Percentiles rank a stretch among this genome's conserved stretches.
Conservation (phyloP, 2,113 vertebrate genomes). For the Mellivora capensis region DNA sequence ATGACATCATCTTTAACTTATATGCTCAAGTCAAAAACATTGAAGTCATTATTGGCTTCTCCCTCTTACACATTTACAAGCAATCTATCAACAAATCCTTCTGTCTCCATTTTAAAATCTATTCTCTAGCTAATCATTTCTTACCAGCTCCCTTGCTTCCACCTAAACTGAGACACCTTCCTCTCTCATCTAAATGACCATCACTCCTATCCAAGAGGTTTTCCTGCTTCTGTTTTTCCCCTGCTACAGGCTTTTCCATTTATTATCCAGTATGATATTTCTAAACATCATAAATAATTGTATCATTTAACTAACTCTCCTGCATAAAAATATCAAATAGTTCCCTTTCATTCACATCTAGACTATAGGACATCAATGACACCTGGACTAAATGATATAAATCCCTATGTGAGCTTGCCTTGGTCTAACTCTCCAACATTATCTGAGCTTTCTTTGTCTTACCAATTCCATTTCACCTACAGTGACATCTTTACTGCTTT, state of each 20-base stretch:
- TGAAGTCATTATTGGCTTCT: background rate
- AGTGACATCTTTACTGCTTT: background rate
- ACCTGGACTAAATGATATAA: background rate
- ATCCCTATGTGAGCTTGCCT: background rate
- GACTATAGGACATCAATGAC: background rate
- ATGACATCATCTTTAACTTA: background rate
- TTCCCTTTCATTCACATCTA: background rate
- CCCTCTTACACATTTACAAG: background rate
- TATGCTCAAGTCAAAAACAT: background rate
- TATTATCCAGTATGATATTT: background rate
- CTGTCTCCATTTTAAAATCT: background rate
- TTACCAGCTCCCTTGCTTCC: background rate
- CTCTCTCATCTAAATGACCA: background rate
- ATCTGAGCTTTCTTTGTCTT: background rate
- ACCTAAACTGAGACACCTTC: background rate
- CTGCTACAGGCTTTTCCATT: background rate
- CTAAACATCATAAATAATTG: background rate
- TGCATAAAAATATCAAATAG: background rate
- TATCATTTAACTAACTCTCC: background rate
- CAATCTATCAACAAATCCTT: background rate
- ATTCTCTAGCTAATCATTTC: background rate
- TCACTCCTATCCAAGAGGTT: background rate
- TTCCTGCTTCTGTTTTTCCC: background rate
- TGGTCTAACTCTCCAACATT: background rate
- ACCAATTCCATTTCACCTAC: background rate